Base-by-base conservation (phyloP, 2,113 vertebrate species). In the Regulus satrapa region DNA sequence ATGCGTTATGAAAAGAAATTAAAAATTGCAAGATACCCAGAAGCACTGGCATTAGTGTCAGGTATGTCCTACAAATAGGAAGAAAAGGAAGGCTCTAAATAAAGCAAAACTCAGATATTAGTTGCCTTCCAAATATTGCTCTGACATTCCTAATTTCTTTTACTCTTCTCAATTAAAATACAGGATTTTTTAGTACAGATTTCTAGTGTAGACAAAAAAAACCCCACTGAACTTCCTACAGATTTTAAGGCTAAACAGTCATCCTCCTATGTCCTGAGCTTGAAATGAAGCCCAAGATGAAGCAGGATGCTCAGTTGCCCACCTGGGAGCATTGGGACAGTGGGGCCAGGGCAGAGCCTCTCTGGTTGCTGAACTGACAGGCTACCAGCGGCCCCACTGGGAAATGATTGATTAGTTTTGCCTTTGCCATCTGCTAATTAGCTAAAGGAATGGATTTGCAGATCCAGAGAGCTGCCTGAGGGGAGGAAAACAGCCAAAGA, bases 361-460 rank as follows among this genome's bases (percentile, higher is more conserved):
- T 63, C 77, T 29, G 19, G 13, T 18, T 32, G 41, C 46, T 6
- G 4, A 89, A 38, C 34, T 13, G 59, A 89, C 3, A 7, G n/a
- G 54, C 14, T 88, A 51, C 66, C 48, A 88, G 67, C 29, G 72
- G 49, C 54, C 45, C 67, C 55, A 73, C 61, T 3, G 6, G 72
- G 41, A 86, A 91, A 83, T 41, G 59, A 96, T 31, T 54, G 91
- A 84, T 87, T 74, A 34, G 31, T 12, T 91, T 89, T 92, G 76
- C 40, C 38, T 93, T 84, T 86, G 46, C 77, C 80, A 84, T 67
- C 84, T 71, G 87, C 63, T 95, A 91, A 91, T 89, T 87, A 89
- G 84, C 84, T 81, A 77, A 81, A 55, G n/a, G 34, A 54, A 92
- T 48, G 46, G 66, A 32, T 91, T 46, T 87, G 32, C 43, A 85